phyloP scores from a whole-genome alignment of 2,113 vertebrate genomes.

The Canis aureus region DNA sequence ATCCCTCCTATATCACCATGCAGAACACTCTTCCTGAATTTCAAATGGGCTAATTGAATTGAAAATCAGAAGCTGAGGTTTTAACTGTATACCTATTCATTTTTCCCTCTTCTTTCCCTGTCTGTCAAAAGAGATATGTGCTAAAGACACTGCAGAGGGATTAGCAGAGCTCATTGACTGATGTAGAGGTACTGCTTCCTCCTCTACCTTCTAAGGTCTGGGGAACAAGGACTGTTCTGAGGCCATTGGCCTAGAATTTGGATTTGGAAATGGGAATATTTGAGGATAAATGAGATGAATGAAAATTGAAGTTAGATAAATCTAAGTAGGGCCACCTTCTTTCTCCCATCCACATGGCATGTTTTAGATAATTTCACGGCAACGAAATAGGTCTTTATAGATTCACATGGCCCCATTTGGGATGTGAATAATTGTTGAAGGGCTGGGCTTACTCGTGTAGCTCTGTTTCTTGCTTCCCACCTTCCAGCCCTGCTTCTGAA shows the following conservation, averaged over 20 bases:
- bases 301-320: not conserved
- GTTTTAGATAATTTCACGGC: not conserved
- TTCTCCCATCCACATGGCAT: not conserved
- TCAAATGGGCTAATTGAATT: slow-evolving; percentile 9
- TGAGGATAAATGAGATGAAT: not conserved
- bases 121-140: not conserved
- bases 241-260: not conserved
- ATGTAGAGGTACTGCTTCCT: accelerated
- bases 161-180: not conserved
- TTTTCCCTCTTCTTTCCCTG: not conserved
- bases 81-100: not conserved
- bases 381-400: not conserved
- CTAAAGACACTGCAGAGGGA: not conserved
- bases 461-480: not conserved
- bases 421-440: not conserved
- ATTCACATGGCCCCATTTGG: not conserved
- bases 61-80: slow-evolving; percentile 51
- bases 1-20: not conserved
- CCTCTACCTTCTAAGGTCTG: not conserved
- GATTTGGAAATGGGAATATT: not conserved
- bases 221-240: not conserved
- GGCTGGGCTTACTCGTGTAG: not conserved
- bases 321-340: not conserved
- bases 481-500: not conserved
- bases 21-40: not conserved